Percentiles rank a stretch among this genome's conserved stretches.
phyloP scores from a whole-genome alignment of 2,888 invertebrate species.

The Polia nebulosa region DNA sequence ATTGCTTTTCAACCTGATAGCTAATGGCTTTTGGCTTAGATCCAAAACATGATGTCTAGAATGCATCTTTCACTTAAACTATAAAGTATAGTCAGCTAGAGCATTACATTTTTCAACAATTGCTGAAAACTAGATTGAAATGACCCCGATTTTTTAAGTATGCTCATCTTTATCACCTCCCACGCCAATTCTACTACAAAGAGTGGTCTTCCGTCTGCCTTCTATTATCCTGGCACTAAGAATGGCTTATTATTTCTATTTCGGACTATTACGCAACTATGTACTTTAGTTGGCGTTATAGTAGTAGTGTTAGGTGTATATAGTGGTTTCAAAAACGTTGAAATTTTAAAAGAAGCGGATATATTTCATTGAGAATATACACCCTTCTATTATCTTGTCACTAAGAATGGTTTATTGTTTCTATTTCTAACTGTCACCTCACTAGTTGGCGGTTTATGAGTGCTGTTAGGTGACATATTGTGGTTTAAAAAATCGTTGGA shows the following conservation, averaged over 20 bases:
- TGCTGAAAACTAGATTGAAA: constrained; percentile 24
- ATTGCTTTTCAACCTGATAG: not conserved
- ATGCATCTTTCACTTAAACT: constrained; percentile 3
- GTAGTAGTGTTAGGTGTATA: too few species aligned
- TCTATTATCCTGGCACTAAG: constrained; percentile 32
- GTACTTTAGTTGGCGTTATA: not conserved
- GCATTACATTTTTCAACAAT: constrained; percentile 4
- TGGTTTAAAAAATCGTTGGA: too few species aligned
- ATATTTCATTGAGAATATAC: too few species aligned
- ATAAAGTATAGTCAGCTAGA: not conserved
- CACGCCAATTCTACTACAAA: constrained; percentile 19
- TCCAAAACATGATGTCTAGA: not conserved
- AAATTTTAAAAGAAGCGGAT: too few species aligned
- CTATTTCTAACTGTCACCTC: too few species aligned
- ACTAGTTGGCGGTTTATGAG: too few species aligned
- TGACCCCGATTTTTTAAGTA: constrained; percentile 19
- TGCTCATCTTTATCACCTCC: constrained; percentile 24
- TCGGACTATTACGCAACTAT: constrained; percentile 26
- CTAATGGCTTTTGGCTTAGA: not conserved
- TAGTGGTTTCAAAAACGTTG: too few species aligned
- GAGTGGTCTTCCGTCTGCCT: constrained; percentile 27
- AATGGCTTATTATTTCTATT: constrained; percentile 51
- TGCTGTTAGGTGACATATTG: too few species aligned
- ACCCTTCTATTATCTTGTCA: too few species aligned
- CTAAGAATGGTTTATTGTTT: too few species aligned